Evolutionary conservation across 2,888 invertebrate species (phyloP).

Genomic region (Panzeria rudis): DNA sequence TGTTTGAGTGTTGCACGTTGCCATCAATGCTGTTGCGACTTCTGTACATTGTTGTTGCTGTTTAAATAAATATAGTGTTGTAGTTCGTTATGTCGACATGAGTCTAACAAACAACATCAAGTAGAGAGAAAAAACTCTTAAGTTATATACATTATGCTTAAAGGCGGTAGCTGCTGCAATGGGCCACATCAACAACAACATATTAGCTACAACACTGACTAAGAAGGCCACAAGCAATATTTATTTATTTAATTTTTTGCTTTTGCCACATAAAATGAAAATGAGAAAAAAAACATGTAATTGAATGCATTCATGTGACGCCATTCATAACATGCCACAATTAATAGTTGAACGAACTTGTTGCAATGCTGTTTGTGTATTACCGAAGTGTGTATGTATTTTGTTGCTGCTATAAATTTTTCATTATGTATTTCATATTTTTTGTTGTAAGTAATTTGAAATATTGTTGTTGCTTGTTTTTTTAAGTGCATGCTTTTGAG

Average conservation of each 20-base stretch:
- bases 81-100: conserved; percentile 71
- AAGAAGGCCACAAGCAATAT: conserved; percentile 60
- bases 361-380: conserved; percentile 63
- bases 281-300: conserved; percentile 64
- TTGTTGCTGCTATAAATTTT: conserved; percentile 47
- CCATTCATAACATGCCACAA: conserved; percentile 73
- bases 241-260: conserved; percentile 61
- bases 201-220: conserved; percentile 63
- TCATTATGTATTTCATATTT: conserved; percentile 56
- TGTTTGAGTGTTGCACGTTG: conserved; percentile 40
- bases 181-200: conserved; percentile 49
- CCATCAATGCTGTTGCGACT: conserved; percentile 2
- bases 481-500: conserved; percentile 68
- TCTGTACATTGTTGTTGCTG: conserved; percentile 15
- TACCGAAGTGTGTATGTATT: conserved; percentile 2
- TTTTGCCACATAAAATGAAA: conserved; percentile 44
- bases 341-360: conserved; percentile 73
- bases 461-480: conserved; percentile 24
- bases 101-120: conserved; percentile 62
- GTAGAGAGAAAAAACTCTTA: conserved; percentile 45
- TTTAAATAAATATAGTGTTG: conserved; percentile 67
- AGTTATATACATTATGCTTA: conserved; percentile 68
- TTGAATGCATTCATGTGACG: conserved; percentile 73
- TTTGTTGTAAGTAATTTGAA: conserved; percentile 49
- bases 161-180: conserved; percentile 64